Evolutionary conservation across 2,113 vertebrate genomes (phyloP).

Genomic region (Heterocephalus glaber): DNA sequence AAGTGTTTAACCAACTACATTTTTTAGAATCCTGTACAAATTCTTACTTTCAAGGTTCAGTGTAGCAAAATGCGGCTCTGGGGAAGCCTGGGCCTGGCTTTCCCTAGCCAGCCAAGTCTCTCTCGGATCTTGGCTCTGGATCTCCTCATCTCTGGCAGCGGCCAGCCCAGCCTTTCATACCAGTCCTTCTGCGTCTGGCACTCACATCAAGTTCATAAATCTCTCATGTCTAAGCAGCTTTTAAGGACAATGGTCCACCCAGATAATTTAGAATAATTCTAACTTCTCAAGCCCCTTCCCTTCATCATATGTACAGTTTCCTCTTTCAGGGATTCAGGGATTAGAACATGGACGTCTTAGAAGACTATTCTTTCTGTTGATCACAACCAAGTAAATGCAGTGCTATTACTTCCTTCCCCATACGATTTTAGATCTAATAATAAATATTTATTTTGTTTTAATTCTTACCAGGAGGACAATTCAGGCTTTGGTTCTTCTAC

Average conservation of each 20-base stretch:
- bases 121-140: background rate
- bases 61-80: background rate
- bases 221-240: background rate
- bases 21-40: background rate
- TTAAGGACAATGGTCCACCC: background rate
- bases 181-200: background rate
- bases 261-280: background rate
- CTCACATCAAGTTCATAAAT: background rate
- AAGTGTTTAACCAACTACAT: background rate
- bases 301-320: background rate
- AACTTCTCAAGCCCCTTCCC: background rate
- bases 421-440: background rate
- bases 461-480: background rate
- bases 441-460: background rate
- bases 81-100: background rate
- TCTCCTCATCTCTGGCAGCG: background rate
- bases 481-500: background rate
- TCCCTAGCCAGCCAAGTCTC: background rate
- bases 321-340: background rate
- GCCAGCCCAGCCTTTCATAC: background rate
- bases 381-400: background rate
- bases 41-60: background rate
- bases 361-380: background rate
- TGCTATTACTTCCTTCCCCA: background rate
- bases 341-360: background rate